Base-by-base conservation (phyloP, 2,113 vertebrate genomes). In the Patagioenas fasciata region DNA sequence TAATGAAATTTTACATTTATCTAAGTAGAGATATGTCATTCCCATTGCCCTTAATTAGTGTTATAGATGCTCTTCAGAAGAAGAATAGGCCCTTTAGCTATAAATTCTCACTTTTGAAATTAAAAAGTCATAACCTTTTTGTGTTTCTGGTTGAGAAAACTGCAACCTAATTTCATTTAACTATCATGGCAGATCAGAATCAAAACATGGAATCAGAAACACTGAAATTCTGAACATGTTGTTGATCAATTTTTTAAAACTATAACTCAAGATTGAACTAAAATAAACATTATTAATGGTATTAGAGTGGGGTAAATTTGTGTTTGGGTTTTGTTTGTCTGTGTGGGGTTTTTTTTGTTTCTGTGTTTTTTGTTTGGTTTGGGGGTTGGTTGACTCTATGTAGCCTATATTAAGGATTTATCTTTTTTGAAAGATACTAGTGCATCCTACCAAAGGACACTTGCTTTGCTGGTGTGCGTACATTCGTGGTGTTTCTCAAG, bases 31-130 rank as follows among this genome's bases (percentile, higher is more conserved):
- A 36, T 25, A 74, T 88, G 93, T 92, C 95, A 91, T 84, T 94
- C 60, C 62, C 86, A 72, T 97, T 96, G 86, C 57, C 86, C 88
- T 93, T 97, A 95, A 97, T 96, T 97, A 95, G n/a, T 88, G 42
- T 79, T 96, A 71, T 58, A 89, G 58, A 60, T 88, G 90, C 73
- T 90, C 79, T 96, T 91, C 92, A 86, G 92, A 57, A 91, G 83
- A 86, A 91, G 85, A 93, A 84, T 88, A 91, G 21, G 48, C 79
- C 90, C 90, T 84, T 90, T 61, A 96, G 88, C 79, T 92, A 84
- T 77, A 93, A 93, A 54, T 95, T 97, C 75, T 91, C 75, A 95
- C 88, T 96, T 95, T 86, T 84, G 61, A 96, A 96, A 95, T 62
- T 82, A 92, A 80, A 90, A 78, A 95, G 75, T 82, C 86, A 74